Conservation (phyloP, 2,113 vertebrate species). For the Phaethornis superciliosus region DNA sequence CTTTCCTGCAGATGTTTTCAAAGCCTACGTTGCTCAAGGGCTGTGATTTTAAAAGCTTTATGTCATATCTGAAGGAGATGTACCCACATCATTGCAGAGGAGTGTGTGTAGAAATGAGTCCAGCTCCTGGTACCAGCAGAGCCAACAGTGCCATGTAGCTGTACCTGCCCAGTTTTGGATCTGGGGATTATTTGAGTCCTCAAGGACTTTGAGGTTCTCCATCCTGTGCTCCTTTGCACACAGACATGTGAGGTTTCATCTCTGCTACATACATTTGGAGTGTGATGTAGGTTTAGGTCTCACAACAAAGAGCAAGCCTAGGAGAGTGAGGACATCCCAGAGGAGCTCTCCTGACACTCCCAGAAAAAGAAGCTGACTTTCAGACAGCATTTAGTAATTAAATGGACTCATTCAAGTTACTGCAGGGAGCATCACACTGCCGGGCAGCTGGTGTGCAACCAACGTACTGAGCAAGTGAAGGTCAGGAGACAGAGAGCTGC, state of each 20-base stretch:
- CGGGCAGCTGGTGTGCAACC: not conserved
- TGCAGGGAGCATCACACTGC: not conserved
- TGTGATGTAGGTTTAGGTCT: rapidly evolving
- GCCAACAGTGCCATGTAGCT: rapidly evolving
- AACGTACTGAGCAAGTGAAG: not conserved
- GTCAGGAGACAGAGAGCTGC: not conserved
- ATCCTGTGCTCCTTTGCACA: not conserved
- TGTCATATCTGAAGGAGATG: not conserved
- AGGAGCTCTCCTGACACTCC: not conserved
- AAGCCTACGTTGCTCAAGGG: not conserved
- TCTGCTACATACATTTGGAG: not conserved
- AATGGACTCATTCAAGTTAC: not conserved
- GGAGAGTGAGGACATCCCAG: not conserved
- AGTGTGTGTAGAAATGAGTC: not conserved
- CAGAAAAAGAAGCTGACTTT: not conserved
- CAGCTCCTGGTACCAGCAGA: not conserved
- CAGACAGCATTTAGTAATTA: not conserved
- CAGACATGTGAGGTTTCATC: not conserved
- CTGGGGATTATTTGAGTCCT: not conserved
- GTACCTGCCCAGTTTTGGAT: not conserved
- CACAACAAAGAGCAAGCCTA: not conserved
- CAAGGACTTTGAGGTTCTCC: not conserved
- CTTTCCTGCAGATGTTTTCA: not conserved
- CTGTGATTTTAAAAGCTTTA: not conserved
- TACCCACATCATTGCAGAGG: too few species aligned